Conservation (phyloP, 2,888 invertebrate species). For the Encarsia formosa region DNA sequence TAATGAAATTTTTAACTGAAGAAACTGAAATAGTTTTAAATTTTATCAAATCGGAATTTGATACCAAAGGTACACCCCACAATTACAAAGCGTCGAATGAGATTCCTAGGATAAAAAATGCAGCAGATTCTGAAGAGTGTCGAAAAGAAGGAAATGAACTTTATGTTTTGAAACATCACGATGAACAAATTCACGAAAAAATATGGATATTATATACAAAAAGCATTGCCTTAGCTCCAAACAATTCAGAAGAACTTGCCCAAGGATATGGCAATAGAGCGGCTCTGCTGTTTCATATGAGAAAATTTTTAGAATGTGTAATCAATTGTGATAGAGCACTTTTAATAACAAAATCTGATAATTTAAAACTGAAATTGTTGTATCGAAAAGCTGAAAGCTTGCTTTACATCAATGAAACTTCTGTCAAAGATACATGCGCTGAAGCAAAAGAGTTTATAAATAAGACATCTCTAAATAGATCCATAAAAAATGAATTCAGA, state of each 20-base stretch:
- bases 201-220: conserved; percentile 58
- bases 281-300: conserved; percentile 64
- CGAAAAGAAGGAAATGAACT: conserved; percentile 60
- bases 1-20: too few species aligned
- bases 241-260: conserved; percentile 57
- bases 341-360: conserved; percentile 58
- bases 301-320: conserved; percentile 63
- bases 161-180: conserved; percentile 46
- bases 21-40: too few species aligned
- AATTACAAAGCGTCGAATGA: too few species aligned
- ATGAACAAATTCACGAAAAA: conserved; percentile 12
- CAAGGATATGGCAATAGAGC: conserved; percentile 74
- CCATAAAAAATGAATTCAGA: background rate
- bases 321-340: conserved; percentile 66
- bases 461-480: background rate
- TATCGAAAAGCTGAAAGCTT: conserved; percentile 58
- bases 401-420: background rate
- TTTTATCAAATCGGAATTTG: too few species aligned
- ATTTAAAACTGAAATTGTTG: conserved; percentile 59
- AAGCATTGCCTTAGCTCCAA: conserved; percentile 62
- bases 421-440: background rate
- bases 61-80: too few species aligned
- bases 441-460: background rate
- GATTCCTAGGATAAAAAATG: conserved; percentile 48
- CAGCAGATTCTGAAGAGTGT: conserved; percentile 54